Evolutionary conservation across 1,140 invertebrate genomes (phyloP).

Genomic region (Euura lappo): DNA sequence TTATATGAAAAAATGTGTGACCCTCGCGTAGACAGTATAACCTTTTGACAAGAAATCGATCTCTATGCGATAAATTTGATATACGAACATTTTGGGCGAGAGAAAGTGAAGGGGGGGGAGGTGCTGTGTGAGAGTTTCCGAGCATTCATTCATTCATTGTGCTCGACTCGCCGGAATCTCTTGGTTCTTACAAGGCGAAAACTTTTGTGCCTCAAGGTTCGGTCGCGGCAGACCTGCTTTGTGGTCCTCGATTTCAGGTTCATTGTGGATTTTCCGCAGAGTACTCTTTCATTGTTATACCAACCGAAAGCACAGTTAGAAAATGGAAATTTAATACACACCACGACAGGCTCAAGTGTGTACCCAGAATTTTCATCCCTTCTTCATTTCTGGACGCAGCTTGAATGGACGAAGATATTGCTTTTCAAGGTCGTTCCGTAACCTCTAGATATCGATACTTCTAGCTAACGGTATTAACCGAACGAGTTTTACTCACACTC

Average conservation of each 20-base stretch:
- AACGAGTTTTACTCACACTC: not conserved
- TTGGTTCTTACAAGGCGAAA: constrained; percentile 16
- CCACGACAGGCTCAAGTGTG: not conserved
- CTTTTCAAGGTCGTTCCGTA: not conserved
- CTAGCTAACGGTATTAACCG: not conserved
- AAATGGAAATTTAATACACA: constrained; percentile 47
- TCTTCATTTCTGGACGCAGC: not conserved
- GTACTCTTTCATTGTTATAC: constrained; percentile 23
- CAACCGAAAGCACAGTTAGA: constrained; percentile 28
- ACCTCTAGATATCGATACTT: not conserved
- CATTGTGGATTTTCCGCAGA: constrained; percentile 27
- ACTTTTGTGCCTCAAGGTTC: constrained; percentile 27
- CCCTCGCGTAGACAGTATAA: not conserved
- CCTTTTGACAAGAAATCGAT: not conserved
- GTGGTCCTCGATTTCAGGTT: constrained; percentile 10
- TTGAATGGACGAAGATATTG: not conserved
- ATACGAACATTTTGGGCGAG: not conserved
- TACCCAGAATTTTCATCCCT: not conserved
- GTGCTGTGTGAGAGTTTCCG: not conserved
- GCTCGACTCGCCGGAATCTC: constrained; percentile 3
- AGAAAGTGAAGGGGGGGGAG: no score
- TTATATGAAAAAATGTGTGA: not conserved
- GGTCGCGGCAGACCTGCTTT: constrained; percentile 3
- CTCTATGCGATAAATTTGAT: not conserved
- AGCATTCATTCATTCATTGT: constrained; percentile 10